Percentiles rank a stretch among this genome's conserved stretches.
Evolutionary conservation across 1,140 invertebrate species (phyloP).

Genomic region (Zophobas morio): DNA sequence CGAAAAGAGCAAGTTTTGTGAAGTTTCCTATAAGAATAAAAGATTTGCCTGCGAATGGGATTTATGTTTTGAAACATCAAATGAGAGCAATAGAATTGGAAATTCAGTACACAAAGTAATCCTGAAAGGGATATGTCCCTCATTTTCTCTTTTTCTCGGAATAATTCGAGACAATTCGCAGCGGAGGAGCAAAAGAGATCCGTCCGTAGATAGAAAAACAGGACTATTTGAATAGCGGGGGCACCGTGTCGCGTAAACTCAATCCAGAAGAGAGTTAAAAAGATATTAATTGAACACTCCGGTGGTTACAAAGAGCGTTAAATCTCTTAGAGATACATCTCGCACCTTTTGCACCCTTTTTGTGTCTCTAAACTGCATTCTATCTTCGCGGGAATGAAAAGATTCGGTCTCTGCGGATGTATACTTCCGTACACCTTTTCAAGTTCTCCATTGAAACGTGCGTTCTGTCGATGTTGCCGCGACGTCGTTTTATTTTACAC

Average conservation of each 20-base stretch:
- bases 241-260: conserved; percentile 8
- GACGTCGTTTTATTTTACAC: conserved; percentile 35
- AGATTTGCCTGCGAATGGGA: conserved; percentile 31
- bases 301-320: conserved; percentile 12
- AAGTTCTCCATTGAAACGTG: conserved; percentile 38
- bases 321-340: conserved; percentile 34
- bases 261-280: conserved; percentile 28
- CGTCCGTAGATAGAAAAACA: conserved; percentile 42
- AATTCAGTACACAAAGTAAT: conserved; percentile 48
- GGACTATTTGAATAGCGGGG: conserved; percentile 26
- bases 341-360: conserved; percentile 39
- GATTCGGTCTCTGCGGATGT: conserved; percentile 22
- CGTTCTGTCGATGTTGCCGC: conserved; percentile 30
- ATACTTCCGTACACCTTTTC: conserved; percentile 40
- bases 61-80: conserved; percentile 47
- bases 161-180: conserved; percentile 47
- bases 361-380: conserved; percentile 29
- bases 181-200: conserved; percentile 44
- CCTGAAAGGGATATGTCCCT: conserved; percentile 44
- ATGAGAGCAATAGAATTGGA: conserved; percentile 44
- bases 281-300: conserved; percentile 47
- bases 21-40: conserved; percentile 24
- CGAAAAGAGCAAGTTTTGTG: conserved; percentile 22
- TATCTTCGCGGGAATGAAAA: conserved; percentile 40
- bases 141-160: conserved; percentile 44